Evolutionary conservation across 2,113 vertebrate species (phyloP).

Genomic region (Menura novaehollandiae): DNA sequence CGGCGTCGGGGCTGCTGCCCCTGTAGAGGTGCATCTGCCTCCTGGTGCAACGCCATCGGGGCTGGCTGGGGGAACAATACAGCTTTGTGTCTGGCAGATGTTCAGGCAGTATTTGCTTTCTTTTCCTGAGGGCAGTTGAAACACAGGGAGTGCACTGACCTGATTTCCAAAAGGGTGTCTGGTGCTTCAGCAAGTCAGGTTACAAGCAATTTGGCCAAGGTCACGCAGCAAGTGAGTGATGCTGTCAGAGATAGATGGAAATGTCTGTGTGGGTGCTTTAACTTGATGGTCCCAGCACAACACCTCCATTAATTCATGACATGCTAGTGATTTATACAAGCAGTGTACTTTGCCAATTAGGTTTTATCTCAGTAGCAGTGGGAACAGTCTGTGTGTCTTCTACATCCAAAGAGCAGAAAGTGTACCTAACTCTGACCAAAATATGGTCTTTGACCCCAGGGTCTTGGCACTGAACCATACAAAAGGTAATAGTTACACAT

Average conservation of each 20-base stretch:
- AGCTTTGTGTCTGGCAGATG: conserved; percentile 25
- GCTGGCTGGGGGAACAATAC: background rate
- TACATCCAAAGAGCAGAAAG: background rate
- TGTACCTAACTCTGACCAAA: background rate
- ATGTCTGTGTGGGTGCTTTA: background rate
- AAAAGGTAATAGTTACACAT: background rate
- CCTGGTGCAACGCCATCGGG: rapidly evolving
- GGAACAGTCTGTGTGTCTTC: background rate
- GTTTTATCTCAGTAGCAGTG: background rate
- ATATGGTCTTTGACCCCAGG: background rate
- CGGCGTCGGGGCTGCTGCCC: rapidly evolving
- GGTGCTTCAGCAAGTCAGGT: background rate
- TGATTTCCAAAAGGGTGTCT: background rate
- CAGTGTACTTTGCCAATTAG: background rate
- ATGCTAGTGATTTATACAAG: background rate
- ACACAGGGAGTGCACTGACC: background rate
- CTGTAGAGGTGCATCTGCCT: background rate
- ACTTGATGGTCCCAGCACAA: background rate
- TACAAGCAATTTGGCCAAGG: background rate
- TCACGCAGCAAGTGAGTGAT: background rate
- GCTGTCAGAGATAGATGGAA: background rate
- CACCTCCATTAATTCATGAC: background rate
- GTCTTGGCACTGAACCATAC: background rate
- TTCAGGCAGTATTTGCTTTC: background rate
- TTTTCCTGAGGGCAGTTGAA: background rate